phyloP scores from a whole-genome alignment of 2,888 invertebrate genomes.

The Tanypteryx hageni region DNA sequence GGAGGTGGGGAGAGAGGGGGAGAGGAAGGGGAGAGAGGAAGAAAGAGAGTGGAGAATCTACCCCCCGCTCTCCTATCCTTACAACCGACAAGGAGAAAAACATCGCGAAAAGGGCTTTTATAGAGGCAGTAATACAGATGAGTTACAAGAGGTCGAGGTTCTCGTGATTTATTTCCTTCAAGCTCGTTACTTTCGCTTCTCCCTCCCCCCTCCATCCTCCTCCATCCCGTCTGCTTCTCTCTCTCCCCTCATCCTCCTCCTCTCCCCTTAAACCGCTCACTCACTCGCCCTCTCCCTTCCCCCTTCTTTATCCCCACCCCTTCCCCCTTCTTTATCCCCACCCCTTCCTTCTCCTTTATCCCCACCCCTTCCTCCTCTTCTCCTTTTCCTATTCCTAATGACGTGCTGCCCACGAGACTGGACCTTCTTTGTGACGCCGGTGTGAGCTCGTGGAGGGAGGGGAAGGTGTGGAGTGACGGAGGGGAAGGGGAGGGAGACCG shows the following conservation, averaged over 20 bases:
- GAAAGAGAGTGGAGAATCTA: background rate
- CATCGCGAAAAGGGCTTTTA: constrained; percentile 17
- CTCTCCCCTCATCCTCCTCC: background rate
- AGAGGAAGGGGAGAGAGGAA: background rate
- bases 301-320: background rate
- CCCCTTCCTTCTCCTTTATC: background rate
- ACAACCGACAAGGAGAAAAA: background rate
- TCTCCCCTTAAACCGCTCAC: background rate
- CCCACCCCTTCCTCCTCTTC: background rate
- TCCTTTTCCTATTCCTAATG: background rate
- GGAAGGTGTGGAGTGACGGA: too few species aligned
- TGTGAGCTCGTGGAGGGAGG: too few species aligned
- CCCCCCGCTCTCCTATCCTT: background rate
- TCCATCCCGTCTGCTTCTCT: background rate
- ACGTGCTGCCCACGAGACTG: constrained; percentile 24
- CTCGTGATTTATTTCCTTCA: constrained; percentile 51
- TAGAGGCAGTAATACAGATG: constrained; percentile 53
- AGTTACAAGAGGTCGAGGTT: constrained; percentile 55
- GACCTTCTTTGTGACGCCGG: constrained; percentile 23
- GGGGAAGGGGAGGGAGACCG: too few species aligned
- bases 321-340: background rate
- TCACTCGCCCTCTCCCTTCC: background rate
- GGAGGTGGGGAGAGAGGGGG: too few species aligned
- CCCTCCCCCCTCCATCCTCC: background rate
- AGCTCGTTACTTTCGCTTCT: background rate